phyloP scores from a whole-genome alignment of 2,888 invertebrate species.

The Cacoxenus indagator region DNA sequence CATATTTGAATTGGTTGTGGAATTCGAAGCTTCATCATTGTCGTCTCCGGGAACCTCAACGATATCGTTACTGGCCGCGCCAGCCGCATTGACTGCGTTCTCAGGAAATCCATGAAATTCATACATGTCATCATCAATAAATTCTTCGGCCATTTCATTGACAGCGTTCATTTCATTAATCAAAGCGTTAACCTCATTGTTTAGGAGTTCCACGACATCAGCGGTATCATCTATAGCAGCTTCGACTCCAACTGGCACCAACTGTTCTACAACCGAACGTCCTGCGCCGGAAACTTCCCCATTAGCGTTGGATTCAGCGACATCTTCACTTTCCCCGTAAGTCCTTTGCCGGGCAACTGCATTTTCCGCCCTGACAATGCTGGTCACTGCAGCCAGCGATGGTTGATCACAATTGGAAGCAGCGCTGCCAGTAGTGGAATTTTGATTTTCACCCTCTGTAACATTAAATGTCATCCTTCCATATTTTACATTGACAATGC shows the following conservation, averaged over 20 bases:
- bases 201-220: neutral
- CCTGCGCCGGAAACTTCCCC: too few relatives aligned
- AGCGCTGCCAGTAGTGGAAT: too few relatives aligned
- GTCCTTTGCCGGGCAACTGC: too few relatives aligned
- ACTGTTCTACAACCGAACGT: too few relatives aligned
- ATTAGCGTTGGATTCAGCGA: too few relatives aligned
- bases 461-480: neutral
- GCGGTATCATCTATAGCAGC: neutral
- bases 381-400: too few relatives aligned
- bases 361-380: too few relatives aligned
- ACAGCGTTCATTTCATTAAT: slow-evolving; percentile 30
- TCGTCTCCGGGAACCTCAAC: neutral
- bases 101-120: slow-evolving; percentile 16
- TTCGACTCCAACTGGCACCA: neutral
- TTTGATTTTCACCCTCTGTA: neutral
- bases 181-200: neutral
- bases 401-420: too few relatives aligned
- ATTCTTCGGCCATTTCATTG: slow-evolving; percentile 30
- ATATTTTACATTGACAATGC: slow-evolving; percentile 42
- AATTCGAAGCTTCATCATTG: slow-evolving; percentile 15
- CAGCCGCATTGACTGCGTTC: neutral
- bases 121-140: neutral
- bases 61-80: neutral
- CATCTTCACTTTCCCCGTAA: too few relatives aligned
- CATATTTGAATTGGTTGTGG: slow-evolving; percentile 36